These are phyloP conservation scores for Notarius lentiginosus DNA, from an alignment of 2,113 vertebrate species.

Conservation along the genomic window DNA sequence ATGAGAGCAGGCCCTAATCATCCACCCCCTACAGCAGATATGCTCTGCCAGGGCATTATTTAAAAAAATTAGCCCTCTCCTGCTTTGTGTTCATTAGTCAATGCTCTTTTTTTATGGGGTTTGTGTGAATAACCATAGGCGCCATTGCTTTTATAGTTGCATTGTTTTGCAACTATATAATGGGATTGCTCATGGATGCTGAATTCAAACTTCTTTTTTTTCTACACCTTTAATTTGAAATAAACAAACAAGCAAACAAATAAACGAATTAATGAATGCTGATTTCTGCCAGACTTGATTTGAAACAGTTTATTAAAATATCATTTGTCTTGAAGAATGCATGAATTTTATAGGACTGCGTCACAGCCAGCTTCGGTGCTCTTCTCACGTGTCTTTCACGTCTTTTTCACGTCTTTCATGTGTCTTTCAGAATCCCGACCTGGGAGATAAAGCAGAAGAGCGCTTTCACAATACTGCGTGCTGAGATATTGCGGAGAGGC, in stretches of 20 bases:
- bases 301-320: not conserved
- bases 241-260: too few relatives aligned
- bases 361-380: not conserved
- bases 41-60: not conserved
- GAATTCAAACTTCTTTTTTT: not conserved
- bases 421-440: too few relatives aligned
- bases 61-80: not conserved
- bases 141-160: not conserved
- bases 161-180: conserved; percentile 15
- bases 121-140: not conserved
- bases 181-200: not conserved
- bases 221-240: not conserved
- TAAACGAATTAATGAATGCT: not conserved
- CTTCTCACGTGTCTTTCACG: not conserved
- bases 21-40: not conserved
- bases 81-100: conserved; percentile 26
- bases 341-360: not conserved
- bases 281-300: not conserved
- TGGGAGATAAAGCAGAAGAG: too few relatives aligned
- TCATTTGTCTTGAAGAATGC: not conserved
- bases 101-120: conserved; percentile 24
- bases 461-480: too few relatives aligned
- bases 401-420: too few relatives aligned
- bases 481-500: too few relatives aligned
- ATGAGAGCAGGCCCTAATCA: conserved; percentile 14